Percentiles rank a stretch among this genome's conserved stretches.
Evolutionary conservation across 1,140 invertebrate species (phyloP).

Genomic region (Penaeus chinensis): DNA sequence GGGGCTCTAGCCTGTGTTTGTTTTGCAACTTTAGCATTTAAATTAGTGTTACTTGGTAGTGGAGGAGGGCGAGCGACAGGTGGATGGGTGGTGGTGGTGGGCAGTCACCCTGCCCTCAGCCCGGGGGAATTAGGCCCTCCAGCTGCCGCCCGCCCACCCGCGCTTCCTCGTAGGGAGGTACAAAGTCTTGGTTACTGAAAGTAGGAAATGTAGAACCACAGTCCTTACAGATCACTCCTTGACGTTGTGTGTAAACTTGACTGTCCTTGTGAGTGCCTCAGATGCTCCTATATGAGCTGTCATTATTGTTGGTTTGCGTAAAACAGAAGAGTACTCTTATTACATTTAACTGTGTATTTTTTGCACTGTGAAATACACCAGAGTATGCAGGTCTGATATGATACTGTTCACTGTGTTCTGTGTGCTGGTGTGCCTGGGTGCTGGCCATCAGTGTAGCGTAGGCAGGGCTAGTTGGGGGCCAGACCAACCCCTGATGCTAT

Average conservation of each 20-base stretch:
- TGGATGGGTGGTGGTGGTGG: slow-evolving; percentile 33
- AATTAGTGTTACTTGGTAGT: slow-evolving; percentile 52
- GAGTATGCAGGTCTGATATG: too few relatives aligned
- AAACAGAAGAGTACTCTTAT: slow-evolving; percentile 43
- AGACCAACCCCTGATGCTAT: too few relatives aligned
- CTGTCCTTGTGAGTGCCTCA: slow-evolving; percentile 53
- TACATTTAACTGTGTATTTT: slow-evolving; percentile 38
- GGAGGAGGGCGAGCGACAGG: slow-evolving; percentile 45
- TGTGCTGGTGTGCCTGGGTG: too few relatives aligned
- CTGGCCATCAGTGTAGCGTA: too few relatives aligned
- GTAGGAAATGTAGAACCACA: slow-evolving; percentile 46
- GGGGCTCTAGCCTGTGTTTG: slow-evolving; percentile 48
- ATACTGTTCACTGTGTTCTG: too few relatives aligned
- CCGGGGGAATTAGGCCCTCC: slow-evolving; percentile 21
- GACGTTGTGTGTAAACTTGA: slow-evolving; percentile 60
- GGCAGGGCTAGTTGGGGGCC: too few relatives aligned
- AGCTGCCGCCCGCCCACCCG: slow-evolving; percentile 20
- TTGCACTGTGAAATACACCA: slow-evolving; percentile 41
- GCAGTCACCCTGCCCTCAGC: neutral
- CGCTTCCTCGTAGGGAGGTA: slow-evolving; percentile 45
- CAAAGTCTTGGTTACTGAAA: slow-evolving; percentile 44
- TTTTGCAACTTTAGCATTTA: slow-evolving; percentile 53
- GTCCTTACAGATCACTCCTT: slow-evolving; percentile 39
- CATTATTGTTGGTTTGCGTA: slow-evolving; percentile 51
- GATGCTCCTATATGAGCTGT: slow-evolving; percentile 39